A percentile compares a stretch with the other conserved stretches of the same genome.
Conservation (phyloP, 1,140 invertebrate genomes). For the Stegodyphus dumicola region DNA sequence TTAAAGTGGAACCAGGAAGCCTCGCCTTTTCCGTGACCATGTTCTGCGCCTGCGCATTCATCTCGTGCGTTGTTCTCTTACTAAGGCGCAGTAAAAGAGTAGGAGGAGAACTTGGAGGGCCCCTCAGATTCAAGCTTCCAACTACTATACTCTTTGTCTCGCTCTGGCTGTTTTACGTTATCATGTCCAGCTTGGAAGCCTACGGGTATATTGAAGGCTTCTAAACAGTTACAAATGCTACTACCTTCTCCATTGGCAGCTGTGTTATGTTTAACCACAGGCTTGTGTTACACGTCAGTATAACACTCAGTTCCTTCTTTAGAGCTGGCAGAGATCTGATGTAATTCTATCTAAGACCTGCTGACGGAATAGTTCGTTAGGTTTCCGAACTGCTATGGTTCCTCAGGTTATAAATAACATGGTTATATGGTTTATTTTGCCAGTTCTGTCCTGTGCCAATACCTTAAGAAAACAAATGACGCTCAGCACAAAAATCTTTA, state of each 20-base stretch:
- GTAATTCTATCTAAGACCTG: not conserved
- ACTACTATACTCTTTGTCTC: conserved; percentile 83
- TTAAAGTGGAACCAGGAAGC: conserved; percentile 70
- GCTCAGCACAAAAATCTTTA: conserved; percentile 45
- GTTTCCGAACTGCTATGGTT: conserved; percentile 21
- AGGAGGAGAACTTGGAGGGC: conserved; percentile 94
- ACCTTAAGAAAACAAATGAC: conserved; percentile 17
- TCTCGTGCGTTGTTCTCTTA: conserved; percentile 76
- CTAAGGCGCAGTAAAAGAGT: conserved; percentile 80
- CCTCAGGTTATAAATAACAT: conserved; percentile 15
- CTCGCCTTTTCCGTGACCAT: conserved; percentile 73
- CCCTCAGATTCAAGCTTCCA: conserved; percentile 77
- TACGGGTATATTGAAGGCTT: conserved; percentile 75
- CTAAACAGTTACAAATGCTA: conserved; percentile 19
- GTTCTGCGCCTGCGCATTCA: conserved; percentile 71
- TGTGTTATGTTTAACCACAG: conserved; percentile 8
- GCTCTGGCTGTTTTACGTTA: conserved; percentile 92
- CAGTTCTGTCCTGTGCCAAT: conserved; percentile 50
- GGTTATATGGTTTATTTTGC: conserved; percentile 25
- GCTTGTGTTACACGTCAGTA: conserved; percentile 24
- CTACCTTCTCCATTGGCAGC: not conserved
- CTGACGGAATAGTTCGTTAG: conserved; percentile 17
- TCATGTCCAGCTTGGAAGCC: conserved; percentile 91
- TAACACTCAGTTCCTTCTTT: conserved; percentile 44
- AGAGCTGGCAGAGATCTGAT: conserved; percentile 14